These are phyloP conservation scores for Bombus fervidus DNA, from an alignment of 1,140 invertebrate genomes.

Conservation along the genomic window DNA sequence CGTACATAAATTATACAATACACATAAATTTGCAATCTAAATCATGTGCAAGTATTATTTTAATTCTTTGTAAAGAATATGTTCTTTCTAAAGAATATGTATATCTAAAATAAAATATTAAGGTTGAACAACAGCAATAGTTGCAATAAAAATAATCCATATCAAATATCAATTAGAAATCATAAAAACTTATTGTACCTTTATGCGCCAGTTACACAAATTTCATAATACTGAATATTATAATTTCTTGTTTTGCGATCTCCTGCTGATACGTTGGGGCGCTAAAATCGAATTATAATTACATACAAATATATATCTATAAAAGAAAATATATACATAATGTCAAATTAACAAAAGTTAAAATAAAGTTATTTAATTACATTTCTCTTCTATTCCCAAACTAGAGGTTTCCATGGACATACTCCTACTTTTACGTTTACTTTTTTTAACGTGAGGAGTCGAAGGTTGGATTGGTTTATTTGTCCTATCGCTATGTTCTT, in stretches of 20 bases:
- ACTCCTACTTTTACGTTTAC: constrained; percentile 32
- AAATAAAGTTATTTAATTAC: constrained; percentile 35
- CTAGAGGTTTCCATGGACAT: constrained; percentile 29
- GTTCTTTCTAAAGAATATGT: not conserved
- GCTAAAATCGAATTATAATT: constrained; percentile 48
- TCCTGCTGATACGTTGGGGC: constrained; percentile 14
- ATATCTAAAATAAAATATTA: not conserved
- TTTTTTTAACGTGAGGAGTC: constrained; percentile 58
- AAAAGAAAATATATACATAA: not conserved
- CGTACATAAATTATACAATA: not conserved
- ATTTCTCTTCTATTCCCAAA: constrained; percentile 30
- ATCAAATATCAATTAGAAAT: not conserved
- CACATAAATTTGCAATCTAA: not conserved
- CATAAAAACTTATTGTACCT: not conserved
- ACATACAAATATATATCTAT: not conserved
- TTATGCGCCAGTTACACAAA: not conserved
- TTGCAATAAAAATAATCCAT: not conserved
- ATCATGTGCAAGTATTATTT: not conserved
- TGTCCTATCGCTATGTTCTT: constrained; percentile 42
- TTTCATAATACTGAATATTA: not conserved
- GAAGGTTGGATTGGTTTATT: constrained; percentile 56
- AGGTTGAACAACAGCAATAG: too few species aligned
- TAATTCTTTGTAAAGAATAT: not conserved
- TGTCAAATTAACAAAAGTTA: not conserved
- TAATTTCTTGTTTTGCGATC: constrained; percentile 1